Base-by-base conservation (phyloP, 2,797 vertebrate genomes). In the Mastacembelus armatus region DNA sequence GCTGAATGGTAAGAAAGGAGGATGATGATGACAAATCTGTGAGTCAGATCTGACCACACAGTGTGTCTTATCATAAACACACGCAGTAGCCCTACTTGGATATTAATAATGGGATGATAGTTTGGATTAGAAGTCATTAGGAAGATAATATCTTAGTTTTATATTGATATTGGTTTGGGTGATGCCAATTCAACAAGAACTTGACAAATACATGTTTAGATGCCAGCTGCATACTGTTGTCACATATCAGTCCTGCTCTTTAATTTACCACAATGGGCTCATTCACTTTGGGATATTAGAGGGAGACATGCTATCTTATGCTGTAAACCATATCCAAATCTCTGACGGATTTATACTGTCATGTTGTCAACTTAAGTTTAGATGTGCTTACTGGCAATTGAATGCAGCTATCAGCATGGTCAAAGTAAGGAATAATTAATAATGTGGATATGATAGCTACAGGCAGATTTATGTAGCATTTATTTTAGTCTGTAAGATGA, bases 21-120 rank as follows among this genome's bases (percentile, higher is more conserved):
- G 29, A 26, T 27, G 66, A 66, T 29, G 30, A 27, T 36, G 29
- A 29, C 36, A 21, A 45, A 24, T 35, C 36, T 35, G 35, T 30
- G 33, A 26, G 10, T 35, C 65, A 69, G n/a, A 32, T 32, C 36
- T 63, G 43, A 65, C 57, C 42, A 50, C 58, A 50, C 36, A n/a
- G 43, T 59, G 48, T 24, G 27, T 22, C 15, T 18, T 18, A 49
- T n/a, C n/a, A n/a, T n/a, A n/a, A n/a, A n/a, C n/a, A n/a, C n/a
- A n/a, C n/a, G n/a, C n/a, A n/a, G n/a, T n/a, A n/a, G n/a, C n/a
- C n/a, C n/a, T n/a, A 10, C 27, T 47, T 22, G 1, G 8, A 22
- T 60, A 16, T 32, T 2, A 24, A 18, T 18, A 22, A 7, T 4
- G 27, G 21, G 19, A 50, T 19, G 10, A 10, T 21, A 12, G 22